Percentiles rank a stretch among this genome's conserved stretches.
These are phyloP conservation scores for Prietella phreatophila DNA, from an alignment of 2,113 vertebrate genomes.

Conservation along the genomic window DNA sequence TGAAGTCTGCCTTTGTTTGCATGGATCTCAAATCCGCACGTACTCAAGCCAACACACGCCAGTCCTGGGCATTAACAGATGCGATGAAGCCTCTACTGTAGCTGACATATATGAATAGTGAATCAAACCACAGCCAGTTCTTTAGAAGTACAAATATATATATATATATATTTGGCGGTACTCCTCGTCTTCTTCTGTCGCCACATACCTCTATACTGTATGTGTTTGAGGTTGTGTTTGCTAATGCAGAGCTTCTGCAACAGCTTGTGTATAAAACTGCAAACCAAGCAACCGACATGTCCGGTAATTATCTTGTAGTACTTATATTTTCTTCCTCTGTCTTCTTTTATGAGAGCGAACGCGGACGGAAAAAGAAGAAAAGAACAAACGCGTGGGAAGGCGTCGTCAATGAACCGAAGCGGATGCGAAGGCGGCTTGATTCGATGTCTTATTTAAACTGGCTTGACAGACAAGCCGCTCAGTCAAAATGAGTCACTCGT, in stretches of 20 bases:
- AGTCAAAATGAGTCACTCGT: conserved; percentile 26
- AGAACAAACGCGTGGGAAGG: conserved; percentile 27
- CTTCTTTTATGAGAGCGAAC: background rate
- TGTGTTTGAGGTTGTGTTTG: background rate
- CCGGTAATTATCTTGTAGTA: conserved; percentile 1
- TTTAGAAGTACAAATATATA: background rate
- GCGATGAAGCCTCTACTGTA: background rate
- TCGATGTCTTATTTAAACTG: conserved; percentile 40
- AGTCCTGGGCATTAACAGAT: background rate
- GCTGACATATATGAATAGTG: conserved; percentile 8
- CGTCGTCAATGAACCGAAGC: conserved; percentile 35
- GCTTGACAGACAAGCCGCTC: conserved; percentile 29
- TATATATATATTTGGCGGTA: conserved; percentile 35
- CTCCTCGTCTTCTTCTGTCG: background rate
- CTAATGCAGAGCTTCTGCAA: conserved; percentile 15
- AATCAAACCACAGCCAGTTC: background rate
- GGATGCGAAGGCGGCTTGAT: conserved; percentile 17
- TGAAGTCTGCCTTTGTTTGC: conserved; percentile 27
- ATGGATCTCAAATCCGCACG: background rate
- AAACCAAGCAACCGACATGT: background rate
- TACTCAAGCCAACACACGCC: conserved; percentile 2
- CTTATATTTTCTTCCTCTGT: conserved; percentile 18
- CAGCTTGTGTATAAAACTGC: conserved; percentile 1
- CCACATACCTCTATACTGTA: no score
- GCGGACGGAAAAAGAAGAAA: background rate